A percentile compares a stretch with the other conserved stretches of the same genome.
Evolutionary conservation across 2,888 invertebrate genomes (phyloP).

Genomic region (Arge pagana): DNA sequence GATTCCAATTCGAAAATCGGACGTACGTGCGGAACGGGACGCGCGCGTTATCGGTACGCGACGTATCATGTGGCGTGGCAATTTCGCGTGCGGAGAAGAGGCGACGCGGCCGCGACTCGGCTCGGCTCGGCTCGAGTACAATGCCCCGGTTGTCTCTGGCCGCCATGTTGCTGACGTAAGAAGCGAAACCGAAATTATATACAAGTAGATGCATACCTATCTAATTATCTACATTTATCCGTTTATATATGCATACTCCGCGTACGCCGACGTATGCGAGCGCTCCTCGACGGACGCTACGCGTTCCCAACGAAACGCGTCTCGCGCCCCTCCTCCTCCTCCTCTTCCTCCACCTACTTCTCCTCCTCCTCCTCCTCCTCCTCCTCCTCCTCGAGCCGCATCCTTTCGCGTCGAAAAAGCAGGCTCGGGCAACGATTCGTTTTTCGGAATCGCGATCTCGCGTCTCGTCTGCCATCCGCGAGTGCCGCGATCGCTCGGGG

Average conservation of each 20-base stretch:
- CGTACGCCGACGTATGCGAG: background rate
- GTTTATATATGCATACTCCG: too few relatives aligned
- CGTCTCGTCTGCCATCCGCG: slow-evolving; percentile 1
- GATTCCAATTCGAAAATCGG: too few relatives aligned
- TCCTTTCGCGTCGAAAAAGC: slow-evolving; percentile 13
- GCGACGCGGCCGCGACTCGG: background rate
- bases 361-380: background rate
- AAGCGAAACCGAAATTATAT: slow-evolving; percentile 15
- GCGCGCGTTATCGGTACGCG: slow-evolving; percentile 14
- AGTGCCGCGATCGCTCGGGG: too few relatives aligned
- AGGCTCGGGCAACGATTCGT: background rate
- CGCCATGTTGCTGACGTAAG: slow-evolving; percentile 17
- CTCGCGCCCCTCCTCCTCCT: slow-evolving; percentile 19
- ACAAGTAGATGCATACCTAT: slow-evolving; percentile 7
- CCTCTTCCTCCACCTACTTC: slow-evolving; percentile 11
- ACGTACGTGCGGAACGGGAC: too few relatives aligned
- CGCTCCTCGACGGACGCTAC: background rate
- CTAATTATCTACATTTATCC: background rate
- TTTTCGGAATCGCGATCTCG: too few relatives aligned
- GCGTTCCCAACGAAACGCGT: slow-evolving; percentile 23
- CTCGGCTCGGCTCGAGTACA: slow-evolving; percentile 4
- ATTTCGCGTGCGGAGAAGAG: slow-evolving; percentile 9
- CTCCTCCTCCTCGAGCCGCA: slow-evolving; percentile 20
- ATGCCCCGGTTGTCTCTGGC: slow-evolving; percentile 12
- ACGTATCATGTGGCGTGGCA: slow-evolving; percentile 8